Evolutionary conservation across 2,888 invertebrate genomes (phyloP).

Genomic region (Tolmerus cingulatus): DNA sequence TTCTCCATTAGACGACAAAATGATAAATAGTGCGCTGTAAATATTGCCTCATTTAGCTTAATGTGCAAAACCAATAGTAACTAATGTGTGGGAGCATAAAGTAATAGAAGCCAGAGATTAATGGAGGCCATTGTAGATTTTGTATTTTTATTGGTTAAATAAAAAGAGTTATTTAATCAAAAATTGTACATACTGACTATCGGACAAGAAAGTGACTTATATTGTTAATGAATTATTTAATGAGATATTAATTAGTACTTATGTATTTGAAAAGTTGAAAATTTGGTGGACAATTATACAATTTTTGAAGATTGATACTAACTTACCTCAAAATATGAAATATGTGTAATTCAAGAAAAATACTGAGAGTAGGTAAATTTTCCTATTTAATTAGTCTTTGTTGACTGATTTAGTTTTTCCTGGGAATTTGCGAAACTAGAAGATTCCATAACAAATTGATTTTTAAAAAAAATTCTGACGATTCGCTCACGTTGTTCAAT

Average conservation of each 20-base stretch:
- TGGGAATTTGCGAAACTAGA: background rate
- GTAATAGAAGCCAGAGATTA: background rate
- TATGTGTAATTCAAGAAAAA: too few relatives aligned
- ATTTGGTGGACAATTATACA: too few relatives aligned
- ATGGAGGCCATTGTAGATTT: background rate
- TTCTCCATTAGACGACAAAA: background rate
- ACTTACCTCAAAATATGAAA: too few relatives aligned
- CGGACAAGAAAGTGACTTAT: too few relatives aligned
- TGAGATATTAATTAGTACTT: too few relatives aligned
- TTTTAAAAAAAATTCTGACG: background rate
- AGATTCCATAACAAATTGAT: background rate
- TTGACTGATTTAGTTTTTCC: background rate
- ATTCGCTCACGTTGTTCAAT: background rate
- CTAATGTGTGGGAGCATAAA: background rate
- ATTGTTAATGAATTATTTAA: too few relatives aligned
- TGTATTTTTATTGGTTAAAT: background rate
- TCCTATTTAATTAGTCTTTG: background rate
- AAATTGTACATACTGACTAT: too few relatives aligned
- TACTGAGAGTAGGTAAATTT: background rate
- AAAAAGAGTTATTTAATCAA: too few relatives aligned
- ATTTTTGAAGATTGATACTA: too few relatives aligned
- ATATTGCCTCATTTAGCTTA: background rate
- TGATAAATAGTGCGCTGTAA: background rate
- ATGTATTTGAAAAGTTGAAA: too few relatives aligned
- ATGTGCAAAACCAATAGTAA: background rate